These are phyloP conservation scores for Cettia cetti DNA, from an alignment of 2,113 vertebrate genomes.

Conservation along the genomic window DNA sequence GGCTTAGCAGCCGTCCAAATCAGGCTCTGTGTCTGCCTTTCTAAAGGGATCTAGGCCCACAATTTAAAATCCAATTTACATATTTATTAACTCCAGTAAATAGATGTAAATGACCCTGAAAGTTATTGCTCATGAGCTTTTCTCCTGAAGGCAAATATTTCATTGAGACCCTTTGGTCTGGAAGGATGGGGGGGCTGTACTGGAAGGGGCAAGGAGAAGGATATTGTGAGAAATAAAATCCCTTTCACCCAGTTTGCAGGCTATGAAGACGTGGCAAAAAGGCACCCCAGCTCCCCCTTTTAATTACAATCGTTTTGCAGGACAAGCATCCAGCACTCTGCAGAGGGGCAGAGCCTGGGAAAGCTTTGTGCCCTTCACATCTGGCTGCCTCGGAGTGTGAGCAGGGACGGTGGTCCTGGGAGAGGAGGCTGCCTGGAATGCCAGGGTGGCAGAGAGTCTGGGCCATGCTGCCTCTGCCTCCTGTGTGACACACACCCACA, in stretches of 20 bases:
- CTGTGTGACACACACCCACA: not conserved
- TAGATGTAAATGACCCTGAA: not conserved
- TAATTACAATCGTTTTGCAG: slow-evolving; percentile 11
- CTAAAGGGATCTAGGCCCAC: not conserved
- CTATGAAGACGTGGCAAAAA: slow-evolving; percentile 20
- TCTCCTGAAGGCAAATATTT: slow-evolving; percentile 8
- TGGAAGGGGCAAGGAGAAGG: not conserved
- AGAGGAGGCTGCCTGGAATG: slow-evolving; percentile 69
- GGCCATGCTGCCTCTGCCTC: slow-evolving; percentile 20
- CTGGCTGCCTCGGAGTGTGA: slow-evolving; percentile 72
- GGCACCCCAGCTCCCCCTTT: not conserved
- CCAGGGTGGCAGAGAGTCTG: slow-evolving; percentile 43
- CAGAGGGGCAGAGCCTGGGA: slow-evolving; percentile 38
- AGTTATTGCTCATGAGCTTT: not conserved
- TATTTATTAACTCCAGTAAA: slow-evolving; percentile 25
- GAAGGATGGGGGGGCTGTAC: not conserved
- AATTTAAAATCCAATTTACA: not conserved
- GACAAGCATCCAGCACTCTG: not conserved
- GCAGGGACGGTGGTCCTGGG: slow-evolving; percentile 47
- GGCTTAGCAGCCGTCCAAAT: not conserved
- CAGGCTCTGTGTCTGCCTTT: not conserved
- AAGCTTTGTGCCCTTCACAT: slow-evolving; percentile 79
- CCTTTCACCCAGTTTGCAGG: slow-evolving; percentile 3
- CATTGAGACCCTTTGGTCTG: slow-evolving; percentile 32
- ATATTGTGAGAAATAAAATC: not conserved